phyloP scores from a whole-genome alignment of 2,888 invertebrate species.

The Calameuta filiformis region DNA sequence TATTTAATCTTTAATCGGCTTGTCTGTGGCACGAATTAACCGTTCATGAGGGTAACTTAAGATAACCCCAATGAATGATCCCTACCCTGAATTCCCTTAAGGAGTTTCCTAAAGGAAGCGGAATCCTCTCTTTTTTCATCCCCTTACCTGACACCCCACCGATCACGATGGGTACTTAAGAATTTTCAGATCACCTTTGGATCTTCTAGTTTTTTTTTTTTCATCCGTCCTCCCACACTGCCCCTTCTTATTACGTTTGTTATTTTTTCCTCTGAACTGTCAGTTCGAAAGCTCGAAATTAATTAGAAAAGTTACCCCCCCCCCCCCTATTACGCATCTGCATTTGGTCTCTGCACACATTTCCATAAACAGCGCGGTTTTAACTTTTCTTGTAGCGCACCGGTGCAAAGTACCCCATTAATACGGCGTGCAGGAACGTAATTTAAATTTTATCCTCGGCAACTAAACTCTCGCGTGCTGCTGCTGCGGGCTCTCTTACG shows the following conservation, averaged over 20 bases:
- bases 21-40: neutral
- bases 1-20: neutral
- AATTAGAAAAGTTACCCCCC: conserved; percentile 22
- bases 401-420: conserved; percentile 6
- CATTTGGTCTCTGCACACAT: conserved; percentile 13
- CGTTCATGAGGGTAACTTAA: neutral
- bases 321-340: conserved; percentile 10
- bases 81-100: neutral
- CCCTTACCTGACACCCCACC: neutral
- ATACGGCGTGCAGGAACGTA: conserved; percentile 8
- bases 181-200: neutral
- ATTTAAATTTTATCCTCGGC: conserved; percentile 24
- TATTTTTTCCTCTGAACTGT: neutral
- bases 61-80: neutral
- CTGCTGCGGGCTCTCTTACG: neutral
- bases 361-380: conserved; percentile 22
- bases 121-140: neutral
- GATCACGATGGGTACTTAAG: neutral
- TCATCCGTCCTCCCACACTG: neutral
- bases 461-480: neutral
- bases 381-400: conserved; percentile 12
- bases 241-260: neutral
- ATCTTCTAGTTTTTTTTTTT: neutral
- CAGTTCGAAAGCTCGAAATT: conserved; percentile 11
- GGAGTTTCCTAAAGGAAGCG: neutral